These are phyloP conservation scores for Hydrophis major DNA, from an alignment of 2,797 vertebrate species.

Conservation along the genomic window DNA sequence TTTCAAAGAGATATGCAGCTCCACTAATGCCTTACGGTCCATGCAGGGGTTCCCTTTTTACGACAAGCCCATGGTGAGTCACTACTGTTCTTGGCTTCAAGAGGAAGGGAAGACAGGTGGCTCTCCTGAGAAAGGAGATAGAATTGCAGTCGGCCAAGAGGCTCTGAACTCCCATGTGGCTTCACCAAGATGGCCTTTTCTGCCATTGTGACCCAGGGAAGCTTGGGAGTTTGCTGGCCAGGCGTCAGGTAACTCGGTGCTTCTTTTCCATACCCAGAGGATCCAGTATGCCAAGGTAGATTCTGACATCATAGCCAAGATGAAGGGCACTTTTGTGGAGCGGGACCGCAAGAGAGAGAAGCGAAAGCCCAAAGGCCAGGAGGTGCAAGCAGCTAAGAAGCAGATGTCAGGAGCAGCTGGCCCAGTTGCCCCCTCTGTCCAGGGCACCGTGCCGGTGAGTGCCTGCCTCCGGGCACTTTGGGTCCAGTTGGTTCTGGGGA, in stretches of 20 bases:
- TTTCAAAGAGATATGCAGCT: slow-evolving; percentile 93
- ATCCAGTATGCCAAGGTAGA: slow-evolving; percentile 88
- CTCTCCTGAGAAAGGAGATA: not conserved
- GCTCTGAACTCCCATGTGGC: not conserved
- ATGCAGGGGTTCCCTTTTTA: slow-evolving; percentile 97
- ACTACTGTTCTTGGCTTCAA: fast-evolving
- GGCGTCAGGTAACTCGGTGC: fast-evolving
- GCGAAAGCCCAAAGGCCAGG: slow-evolving; percentile 81
- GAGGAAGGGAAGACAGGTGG: too few relatives aligned
- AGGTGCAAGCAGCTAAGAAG: slow-evolving; percentile 75
- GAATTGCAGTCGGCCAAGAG: not conserved
- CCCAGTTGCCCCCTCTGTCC: slow-evolving; percentile 74
- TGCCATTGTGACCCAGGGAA: not conserved
- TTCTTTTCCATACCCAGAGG: slow-evolving; percentile 67
- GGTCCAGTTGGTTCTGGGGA: not conserved
- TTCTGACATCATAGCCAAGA: slow-evolving; percentile 93
- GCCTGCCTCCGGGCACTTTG: not conserved
- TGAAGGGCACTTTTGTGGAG: slow-evolving; percentile 92
- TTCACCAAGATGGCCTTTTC: not conserved
- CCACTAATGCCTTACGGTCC: slow-evolving; percentile 88
- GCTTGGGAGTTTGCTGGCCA: not conserved
- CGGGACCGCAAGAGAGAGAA: slow-evolving; percentile 90
- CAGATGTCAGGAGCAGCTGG: slow-evolving; percentile 66
- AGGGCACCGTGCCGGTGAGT: slow-evolving; percentile 80
- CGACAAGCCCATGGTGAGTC: slow-evolving; percentile 89